Evolutionary conservation across 2,888 invertebrate genomes (phyloP).

Genomic region (Pantelozetes paolii): DNA sequence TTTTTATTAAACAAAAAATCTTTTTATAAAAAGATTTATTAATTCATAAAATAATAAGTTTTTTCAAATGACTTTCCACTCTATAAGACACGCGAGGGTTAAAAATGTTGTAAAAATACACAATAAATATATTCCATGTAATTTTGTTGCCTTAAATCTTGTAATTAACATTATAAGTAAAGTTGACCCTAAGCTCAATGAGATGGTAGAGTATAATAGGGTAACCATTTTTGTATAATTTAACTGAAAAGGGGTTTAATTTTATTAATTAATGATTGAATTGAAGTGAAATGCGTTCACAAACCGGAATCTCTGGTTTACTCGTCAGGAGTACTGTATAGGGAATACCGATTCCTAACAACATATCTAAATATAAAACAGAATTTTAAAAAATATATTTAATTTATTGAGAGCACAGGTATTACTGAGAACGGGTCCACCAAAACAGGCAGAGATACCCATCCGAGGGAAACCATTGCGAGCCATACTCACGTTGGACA

Average conservation of each 20-base stretch:
- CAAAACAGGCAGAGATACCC: conserved; percentile 57
- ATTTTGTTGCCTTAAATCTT: conserved; percentile 27
- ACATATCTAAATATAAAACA: conserved; percentile 31
- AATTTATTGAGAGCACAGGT: conserved; percentile 41
- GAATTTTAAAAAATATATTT: not conserved
- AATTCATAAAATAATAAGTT: too few species aligned
- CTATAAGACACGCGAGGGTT: conserved; percentile 35
- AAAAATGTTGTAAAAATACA: conserved; percentile 21
- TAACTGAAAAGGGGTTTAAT: conserved; percentile 14
- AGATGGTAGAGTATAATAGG: conserved; percentile 9
- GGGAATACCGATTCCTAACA: conserved; percentile 39
- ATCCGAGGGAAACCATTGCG: conserved; percentile 56
- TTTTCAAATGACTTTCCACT: conserved; percentile 32
- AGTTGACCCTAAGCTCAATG: conserved; percentile 28
- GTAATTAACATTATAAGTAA: conserved; percentile 27
- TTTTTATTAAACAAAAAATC: too few species aligned
- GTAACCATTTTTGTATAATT: conserved; percentile 35
- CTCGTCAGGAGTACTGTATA: conserved; percentile 34
- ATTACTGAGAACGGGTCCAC: conserved; percentile 58
- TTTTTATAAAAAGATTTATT: too few species aligned
- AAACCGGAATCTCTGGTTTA: not conserved
- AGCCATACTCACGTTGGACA: conserved; percentile 56
- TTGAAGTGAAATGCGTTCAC: not conserved
- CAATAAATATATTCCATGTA: conserved; percentile 34
- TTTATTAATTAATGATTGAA: not conserved